Percentiles rank a stretch among this genome's conserved stretches.
phyloP scores from a whole-genome alignment of 1,140 invertebrate genomes.

The Metopolophium dirhodum region DNA sequence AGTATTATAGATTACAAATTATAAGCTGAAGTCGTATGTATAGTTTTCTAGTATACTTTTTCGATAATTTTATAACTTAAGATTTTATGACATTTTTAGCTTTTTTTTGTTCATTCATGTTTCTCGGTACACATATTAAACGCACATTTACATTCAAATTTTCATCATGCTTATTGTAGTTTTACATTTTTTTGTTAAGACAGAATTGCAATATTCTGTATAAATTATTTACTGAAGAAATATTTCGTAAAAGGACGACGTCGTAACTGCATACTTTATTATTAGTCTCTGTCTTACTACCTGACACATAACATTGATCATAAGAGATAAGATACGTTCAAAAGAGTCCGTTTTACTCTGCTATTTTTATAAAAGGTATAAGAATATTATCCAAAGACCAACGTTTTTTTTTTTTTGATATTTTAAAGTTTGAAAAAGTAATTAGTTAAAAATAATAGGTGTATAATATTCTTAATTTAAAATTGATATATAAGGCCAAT shows the following conservation, averaged over 20 bases:
- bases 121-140: background rate
- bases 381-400: too few relatives aligned
- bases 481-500: background rate
- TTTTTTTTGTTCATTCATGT: background rate
- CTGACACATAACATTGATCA: background rate
- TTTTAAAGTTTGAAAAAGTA: background rate
- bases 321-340: too few relatives aligned
- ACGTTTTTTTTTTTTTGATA: background rate
- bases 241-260: background rate
- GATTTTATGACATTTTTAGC: slow-evolving; percentile 16
- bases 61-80: background rate
- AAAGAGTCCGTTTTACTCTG: background rate
- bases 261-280: background rate
- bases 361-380: background rate
- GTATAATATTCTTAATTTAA: background rate
- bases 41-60: background rate
- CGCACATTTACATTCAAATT: background rate
- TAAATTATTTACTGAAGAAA: background rate
- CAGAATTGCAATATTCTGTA: background rate
- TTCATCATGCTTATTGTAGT: background rate
- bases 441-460: too few relatives aligned
- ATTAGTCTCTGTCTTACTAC: background rate
- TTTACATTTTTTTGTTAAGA: background rate
- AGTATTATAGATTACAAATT: background rate
- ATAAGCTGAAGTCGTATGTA: background rate